Evolutionary conservation across 64 coral and sea anemone species (phyloP), one percentile per base, ranked within the genome.

Genomic region (Pocillopora verrucosa): DNA sequence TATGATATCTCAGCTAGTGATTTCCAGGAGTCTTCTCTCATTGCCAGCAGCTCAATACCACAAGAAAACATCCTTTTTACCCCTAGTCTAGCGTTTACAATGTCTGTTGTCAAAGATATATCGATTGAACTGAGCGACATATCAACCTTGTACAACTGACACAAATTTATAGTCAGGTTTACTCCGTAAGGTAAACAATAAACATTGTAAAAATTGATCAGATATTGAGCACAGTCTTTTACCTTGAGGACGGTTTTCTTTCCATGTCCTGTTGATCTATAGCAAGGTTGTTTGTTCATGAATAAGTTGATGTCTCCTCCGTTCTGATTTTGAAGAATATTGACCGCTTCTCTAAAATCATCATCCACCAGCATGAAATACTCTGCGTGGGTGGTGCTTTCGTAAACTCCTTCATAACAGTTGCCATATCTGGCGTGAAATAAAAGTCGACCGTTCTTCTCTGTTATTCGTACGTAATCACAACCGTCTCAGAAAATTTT

Each of bases 281-380:
- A 72, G 22, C 82, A 85, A 51, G 82, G 82, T 13, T 85, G 82
- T 85, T 85, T 85, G 64, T 85, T 85, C 82, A 85, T 85, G n/a
- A 72, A 85, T 63, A 85, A 72, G 65, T 25, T 72, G n/a, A 85
- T 85, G 45, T 57, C 11, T 16, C 82, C 82, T 72, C 82, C 82
- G 13, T 17, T 85, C 20, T 26, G 63, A 85, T 72, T 65, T 70
- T 41, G 20, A 19, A 85, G 63, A 19, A 85, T 20, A 4, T 85
- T 67, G 26, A 85, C 63, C 36, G 82, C 82, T 85, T 58, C 36
- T 57, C 82, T 85, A 16, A 85, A 85, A 6, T 85, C 61, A 26
- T 85, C 82, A 24, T 85, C 82, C 10, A 57, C 37, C 11, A 85
- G 61, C 82, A 85, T 85, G 9, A 85, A 85, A 72, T 72, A 85